Base-by-base conservation (phyloP, 2,113 vertebrate genomes). In the Caranx melampygus region DNA sequence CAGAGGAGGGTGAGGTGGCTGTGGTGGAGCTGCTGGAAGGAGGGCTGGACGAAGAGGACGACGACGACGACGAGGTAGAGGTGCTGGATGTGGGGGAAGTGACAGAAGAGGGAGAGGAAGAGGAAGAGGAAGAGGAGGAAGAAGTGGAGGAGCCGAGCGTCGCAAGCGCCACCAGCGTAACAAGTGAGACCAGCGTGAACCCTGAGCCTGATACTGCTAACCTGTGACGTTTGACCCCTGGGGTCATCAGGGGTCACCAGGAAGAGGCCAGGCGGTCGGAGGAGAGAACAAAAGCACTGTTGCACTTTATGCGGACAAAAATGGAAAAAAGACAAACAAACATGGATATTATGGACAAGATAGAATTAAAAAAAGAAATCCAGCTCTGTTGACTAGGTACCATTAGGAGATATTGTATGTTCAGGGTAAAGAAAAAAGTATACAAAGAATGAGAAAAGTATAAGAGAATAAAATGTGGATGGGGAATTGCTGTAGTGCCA, bases 241-340 rank as follows among this genome's bases (percentile, higher is more conserved):
- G 49, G 40, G 79, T 71, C 61, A 35, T 66, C 81, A 15, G 94
- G 95, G 72, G 65, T 69, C 26, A 31, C 62, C 81, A 13, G 72
- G 81, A 75, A 15, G 72, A 72, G 68, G 72, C 69, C 59, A 51
- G 61, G 75, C 4, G 81, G 59, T 60, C 88, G 86, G 86, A 83
- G 82, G 88, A 92, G 95, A 95, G 95, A 96, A 97, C 94, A 96
- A 97, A 90, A 97, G 98, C 98, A 99, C 98, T 99, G 94, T 96
- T 98, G 98, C 97, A 99, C 98, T 99, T 99, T 99, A 99, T 81
- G 94, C 96, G 96, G 93, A 94, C 91, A 91, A 95, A 92, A 90
- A 92, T 49, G 34, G 76, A 86, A 82, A 85, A 80, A 87, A 45
- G 68, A 90, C 59, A 52, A 75, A 88, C 58, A 79, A 78, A 90